Conservation (phyloP, 2,113 vertebrate genomes). For the Stictonetta naevosa region DNA sequence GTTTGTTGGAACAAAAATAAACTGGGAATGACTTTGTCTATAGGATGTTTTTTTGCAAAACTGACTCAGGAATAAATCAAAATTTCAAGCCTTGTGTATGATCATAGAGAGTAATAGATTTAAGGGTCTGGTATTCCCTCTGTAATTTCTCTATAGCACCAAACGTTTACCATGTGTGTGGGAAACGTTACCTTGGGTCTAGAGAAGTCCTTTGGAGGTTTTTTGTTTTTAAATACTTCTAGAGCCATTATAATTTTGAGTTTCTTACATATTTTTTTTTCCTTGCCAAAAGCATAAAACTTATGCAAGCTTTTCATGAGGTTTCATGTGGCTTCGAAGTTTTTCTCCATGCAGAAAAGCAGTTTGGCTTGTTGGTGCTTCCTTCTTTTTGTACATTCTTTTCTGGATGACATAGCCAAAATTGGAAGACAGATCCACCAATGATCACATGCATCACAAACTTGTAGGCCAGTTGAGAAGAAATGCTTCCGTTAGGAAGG, state of each 20-base stretch:
- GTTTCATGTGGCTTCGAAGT: not conserved
- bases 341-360: not conserved
- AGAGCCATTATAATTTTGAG: not conserved
- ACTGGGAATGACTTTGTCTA: not conserved
- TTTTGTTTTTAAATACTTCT: not conserved
- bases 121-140: not conserved
- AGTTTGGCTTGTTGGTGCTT: not conserved
- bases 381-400: not conserved
- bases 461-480: not conserved
- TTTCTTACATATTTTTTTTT: not conserved
- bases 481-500: not conserved
- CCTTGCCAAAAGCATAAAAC: not conserved
- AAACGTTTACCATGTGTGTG: not conserved
- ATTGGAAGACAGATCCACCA: not conserved
- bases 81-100: not conserved
- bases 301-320: not conserved
- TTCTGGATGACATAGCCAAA: not conserved
- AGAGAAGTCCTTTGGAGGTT: not conserved
- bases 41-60: not conserved
- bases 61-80: not conserved
- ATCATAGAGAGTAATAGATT: not conserved
- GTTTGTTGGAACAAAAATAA: not conserved
- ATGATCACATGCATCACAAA: not conserved
- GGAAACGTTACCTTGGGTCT: not conserved
- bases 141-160: not conserved